Base-by-base conservation (phyloP, 2,113 vertebrate species). In the Psittacula cyanocephala region DNA sequence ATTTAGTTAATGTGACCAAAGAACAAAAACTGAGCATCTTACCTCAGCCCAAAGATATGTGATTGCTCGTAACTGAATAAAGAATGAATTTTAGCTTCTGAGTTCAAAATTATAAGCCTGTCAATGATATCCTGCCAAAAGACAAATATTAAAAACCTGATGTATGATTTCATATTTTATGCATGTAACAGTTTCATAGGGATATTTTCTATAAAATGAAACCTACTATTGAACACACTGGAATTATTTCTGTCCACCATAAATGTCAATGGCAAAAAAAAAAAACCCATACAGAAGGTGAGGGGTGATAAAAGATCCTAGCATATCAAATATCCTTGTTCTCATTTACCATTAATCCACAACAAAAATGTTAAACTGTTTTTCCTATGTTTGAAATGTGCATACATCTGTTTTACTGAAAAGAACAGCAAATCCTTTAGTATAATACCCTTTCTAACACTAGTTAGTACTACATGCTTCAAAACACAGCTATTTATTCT, bases 41-140 rank as follows among this genome's bases (percentile, higher is more conserved):
- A 99, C 99, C 99, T 99, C 80, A 99, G 97, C 87, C 99, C 99
- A 94, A 99, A 99, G 44, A 98, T 98, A 97, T 99, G 99, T 65
- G 99, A 99, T 93, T 99, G 99, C 83, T 99, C 99, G 43, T 99
- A 99, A 98, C 97, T 99, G 97, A 99, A 99, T 93, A 99, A 98
- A 20, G 99, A 99, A 95, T 97, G 98, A 94, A 99, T 99, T 98
- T 99, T 99, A 63, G 98, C 98, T 83, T 99, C 98, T 41, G 99
- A 99, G 97, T 99, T 98, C 97, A 99, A 97, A 96, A 99, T 97
- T 87, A 99, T 97, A 97, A 99, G 98, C 85, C 99, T 98, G 98
- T 99, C 99, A 97, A 99, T 98, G 93, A 99, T 91, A 97, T 99
- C 99, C 99, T 99, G 97, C 43, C 89, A 97, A 95, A 92, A 84